Conservation (phyloP, 2,888 invertebrate genomes). For the Patella pellucida region DNA sequence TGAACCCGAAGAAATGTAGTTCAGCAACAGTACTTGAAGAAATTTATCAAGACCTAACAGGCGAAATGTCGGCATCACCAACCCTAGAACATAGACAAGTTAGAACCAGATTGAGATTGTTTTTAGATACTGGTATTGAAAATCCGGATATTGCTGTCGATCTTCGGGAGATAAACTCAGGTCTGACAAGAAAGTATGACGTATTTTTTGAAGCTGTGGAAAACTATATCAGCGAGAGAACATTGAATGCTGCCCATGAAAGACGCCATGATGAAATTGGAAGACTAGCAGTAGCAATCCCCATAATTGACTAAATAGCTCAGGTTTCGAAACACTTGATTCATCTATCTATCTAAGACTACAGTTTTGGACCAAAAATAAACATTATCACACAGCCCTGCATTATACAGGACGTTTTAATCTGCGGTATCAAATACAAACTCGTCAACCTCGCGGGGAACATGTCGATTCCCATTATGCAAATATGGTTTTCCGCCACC, state of each 20-base stretch:
- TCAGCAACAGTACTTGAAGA: slow-evolving; percentile 13
- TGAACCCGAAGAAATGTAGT: slow-evolving; percentile 5
- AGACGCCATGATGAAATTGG: slow-evolving; percentile 18
- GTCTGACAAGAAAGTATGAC: slow-evolving; percentile 21
- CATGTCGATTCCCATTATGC: slow-evolving; percentile 23
- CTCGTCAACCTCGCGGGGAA: slow-evolving; percentile 20
- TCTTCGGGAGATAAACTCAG: slow-evolving; percentile 13
- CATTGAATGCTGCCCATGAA: slow-evolving; percentile 23
- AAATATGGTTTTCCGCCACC: slow-evolving; percentile 13
- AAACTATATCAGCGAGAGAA: slow-evolving; percentile 15
- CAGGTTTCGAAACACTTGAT: neutral
- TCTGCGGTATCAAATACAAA: slow-evolving; percentile 28
- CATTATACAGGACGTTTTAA: slow-evolving; percentile 28
- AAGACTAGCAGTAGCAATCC: slow-evolving; percentile 22
- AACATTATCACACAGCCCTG: slow-evolving; percentile 20
- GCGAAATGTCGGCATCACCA: slow-evolving; percentile 4
- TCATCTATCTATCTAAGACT: slow-evolving; percentile 20
- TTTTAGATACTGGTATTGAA: neutral
- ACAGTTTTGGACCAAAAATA: slow-evolving; percentile 30
- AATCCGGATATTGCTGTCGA: slow-evolving; percentile 23
- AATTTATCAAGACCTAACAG: slow-evolving; percentile 22
- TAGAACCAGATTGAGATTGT: slow-evolving; percentile 13
- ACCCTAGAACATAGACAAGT: slow-evolving; percentile 9
- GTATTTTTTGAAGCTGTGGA: slow-evolving; percentile 22
- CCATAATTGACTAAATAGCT: slow-evolving; percentile 16